phyloP scores from a whole-genome alignment of 2,113 vertebrate genomes.

The Oryzias melastigma region DNA sequence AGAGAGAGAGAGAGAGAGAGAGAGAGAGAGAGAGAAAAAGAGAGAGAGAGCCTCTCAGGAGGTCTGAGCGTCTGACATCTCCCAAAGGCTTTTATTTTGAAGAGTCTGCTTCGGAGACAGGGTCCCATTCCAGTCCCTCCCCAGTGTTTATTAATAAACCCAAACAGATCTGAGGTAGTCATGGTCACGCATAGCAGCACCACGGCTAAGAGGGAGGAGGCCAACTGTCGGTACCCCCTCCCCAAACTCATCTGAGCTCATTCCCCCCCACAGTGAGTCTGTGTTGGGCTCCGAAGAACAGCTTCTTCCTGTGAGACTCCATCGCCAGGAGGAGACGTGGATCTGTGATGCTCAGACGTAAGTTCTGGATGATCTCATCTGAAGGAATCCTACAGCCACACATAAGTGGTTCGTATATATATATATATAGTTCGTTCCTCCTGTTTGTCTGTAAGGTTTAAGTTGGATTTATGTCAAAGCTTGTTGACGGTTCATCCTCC shows the following conservation, averaged over 20 bases:
- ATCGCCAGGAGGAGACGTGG: background rate
- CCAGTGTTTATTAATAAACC: conserved; percentile 78
- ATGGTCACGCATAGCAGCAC: conserved; percentile 69
- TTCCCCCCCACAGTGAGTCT: conserved; percentile 44
- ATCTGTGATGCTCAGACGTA: conserved; percentile 30
- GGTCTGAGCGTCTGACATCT: background rate
- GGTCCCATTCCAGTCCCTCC: conserved; percentile 46
- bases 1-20: background rate
- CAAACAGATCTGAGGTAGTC: conserved; percentile 74
- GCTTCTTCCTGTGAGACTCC: background rate
- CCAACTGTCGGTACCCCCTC: conserved; percentile 24
- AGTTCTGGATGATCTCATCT: conserved; percentile 18
- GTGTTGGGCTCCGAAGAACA: conserved; percentile 23
- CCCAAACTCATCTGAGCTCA: conserved; percentile 21
- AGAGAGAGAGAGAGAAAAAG: background rate
- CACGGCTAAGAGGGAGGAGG: conserved; percentile 48
- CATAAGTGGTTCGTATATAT: too few relatives aligned
- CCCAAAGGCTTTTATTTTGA: background rate
- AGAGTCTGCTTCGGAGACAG: conserved; percentile 16
- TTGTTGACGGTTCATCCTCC: conserved; percentile 31
- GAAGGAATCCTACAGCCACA: background rate
- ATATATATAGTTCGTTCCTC: too few relatives aligned
- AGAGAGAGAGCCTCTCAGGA: background rate
- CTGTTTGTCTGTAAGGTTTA: too few relatives aligned
- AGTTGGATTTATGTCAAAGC: conserved; percentile 8